Percentiles rank a stretch among this genome's conserved stretches.
phyloP scores from a whole-genome alignment of 2,797 vertebrate genomes.

The Argentina silus region DNA sequence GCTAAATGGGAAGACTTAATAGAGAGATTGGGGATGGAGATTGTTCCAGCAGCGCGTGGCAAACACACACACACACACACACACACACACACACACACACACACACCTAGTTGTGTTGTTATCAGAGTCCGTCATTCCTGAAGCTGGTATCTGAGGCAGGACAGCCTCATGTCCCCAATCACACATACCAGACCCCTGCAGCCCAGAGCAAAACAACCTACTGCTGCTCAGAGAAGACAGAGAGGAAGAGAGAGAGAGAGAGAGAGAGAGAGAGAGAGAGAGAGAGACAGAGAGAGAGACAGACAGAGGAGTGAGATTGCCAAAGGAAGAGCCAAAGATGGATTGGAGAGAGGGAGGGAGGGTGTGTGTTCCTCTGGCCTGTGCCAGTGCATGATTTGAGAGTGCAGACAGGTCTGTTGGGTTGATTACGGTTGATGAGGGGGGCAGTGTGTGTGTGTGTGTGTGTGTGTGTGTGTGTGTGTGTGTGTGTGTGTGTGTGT shows the following conservation, averaged over 20 bases:
- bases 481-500: background rate
- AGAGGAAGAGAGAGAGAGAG: too few relatives aligned
- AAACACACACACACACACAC: background rate
- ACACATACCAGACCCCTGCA: background rate
- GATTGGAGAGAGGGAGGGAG: background rate
- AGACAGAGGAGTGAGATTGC: background rate
- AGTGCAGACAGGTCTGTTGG: background rate
- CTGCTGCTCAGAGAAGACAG: too few relatives aligned
- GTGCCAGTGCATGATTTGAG: background rate
- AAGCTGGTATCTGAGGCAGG: slow-evolving; percentile 18
- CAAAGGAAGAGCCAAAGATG: background rate
- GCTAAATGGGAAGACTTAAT: too few relatives aligned
- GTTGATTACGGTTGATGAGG: background rate
- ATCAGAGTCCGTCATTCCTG: slow-evolving; percentile 12
- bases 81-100: background rate
- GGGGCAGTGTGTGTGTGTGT: background rate
- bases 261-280: background rate
- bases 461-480: background rate
- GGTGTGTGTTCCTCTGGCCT: background rate
- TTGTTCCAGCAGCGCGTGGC: too few relatives aligned
- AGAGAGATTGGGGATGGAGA: too few relatives aligned
- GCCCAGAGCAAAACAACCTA: too few relatives aligned
- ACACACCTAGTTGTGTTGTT: background rate
- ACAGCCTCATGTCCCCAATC: slow-evolving; percentile 21
- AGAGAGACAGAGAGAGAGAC: background rate